These are phyloP conservation scores for Caenorhabditis angaria DNA, from an alignment of 2,888 invertebrate species.

Conservation along the genomic window DNA sequence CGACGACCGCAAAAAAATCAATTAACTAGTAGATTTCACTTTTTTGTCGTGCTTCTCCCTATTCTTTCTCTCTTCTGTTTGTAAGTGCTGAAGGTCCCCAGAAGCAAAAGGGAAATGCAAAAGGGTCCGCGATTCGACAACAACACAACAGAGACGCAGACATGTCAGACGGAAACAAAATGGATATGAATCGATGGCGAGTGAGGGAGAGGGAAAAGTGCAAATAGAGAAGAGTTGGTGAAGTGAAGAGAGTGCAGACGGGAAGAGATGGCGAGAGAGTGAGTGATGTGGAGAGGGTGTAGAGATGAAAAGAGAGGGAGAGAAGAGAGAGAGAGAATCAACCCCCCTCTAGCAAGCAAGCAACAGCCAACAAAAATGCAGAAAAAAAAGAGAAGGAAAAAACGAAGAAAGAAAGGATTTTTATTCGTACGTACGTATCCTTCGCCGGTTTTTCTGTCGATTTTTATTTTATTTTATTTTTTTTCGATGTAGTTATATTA, in stretches of 20 bases:
- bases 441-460: background rate
- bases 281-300: background rate
- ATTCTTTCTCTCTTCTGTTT: no score
- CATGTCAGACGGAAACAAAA: conserved; percentile 2
- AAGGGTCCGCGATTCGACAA: conserved; percentile 4
- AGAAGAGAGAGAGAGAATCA: background rate
- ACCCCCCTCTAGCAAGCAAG: background rate
- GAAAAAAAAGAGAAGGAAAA: background rate
- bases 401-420: no score
- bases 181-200: background rate
- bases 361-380: background rate
- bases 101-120: conserved; percentile 1
- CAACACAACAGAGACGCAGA: conserved; percentile 6
- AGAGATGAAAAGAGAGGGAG: background rate
- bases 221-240: background rate
- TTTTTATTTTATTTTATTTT: background rate
- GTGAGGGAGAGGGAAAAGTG: background rate
- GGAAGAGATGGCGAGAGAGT: background rate
- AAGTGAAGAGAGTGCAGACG: background rate
- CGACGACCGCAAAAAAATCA: background rate
- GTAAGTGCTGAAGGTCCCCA: background rate
- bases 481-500: background rate
- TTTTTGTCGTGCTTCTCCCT: no score
- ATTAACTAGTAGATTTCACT: conserved; percentile 4
- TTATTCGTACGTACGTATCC: background rate